These are phyloP conservation scores for Lithodes maja DNA, from an alignment of 2,888 invertebrate genomes.

Conservation along the genomic window DNA sequence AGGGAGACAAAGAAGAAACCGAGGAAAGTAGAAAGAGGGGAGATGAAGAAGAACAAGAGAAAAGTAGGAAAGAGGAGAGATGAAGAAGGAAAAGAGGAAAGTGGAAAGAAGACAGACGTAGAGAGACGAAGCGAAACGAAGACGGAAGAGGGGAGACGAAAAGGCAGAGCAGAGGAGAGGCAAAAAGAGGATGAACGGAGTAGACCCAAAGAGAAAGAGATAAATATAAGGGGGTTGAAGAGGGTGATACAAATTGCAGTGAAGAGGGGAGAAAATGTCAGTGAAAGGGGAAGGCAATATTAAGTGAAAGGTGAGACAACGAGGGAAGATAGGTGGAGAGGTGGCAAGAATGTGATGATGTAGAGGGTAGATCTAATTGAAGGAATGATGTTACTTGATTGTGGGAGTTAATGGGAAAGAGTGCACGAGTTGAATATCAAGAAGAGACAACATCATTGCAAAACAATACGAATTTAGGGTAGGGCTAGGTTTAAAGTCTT, in stretches of 20 bases:
- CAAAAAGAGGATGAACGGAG: not conserved
- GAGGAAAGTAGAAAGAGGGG: not conserved
- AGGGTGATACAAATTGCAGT: not conserved
- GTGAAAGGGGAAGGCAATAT: too few relatives aligned
- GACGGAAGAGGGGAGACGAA: not conserved
- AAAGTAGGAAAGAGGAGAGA: not conserved
- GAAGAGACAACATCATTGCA: too few relatives aligned
- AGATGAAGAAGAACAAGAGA: not conserved
- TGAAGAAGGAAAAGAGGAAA: not conserved
- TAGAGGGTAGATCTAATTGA: too few relatives aligned
- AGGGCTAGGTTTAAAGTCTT: too few relatives aligned
- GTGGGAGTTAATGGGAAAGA: too few relatives aligned
- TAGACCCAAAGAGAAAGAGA: not conserved
- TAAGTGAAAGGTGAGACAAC: too few relatives aligned
- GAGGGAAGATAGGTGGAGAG: too few relatives aligned
- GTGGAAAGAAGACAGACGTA: not conserved
- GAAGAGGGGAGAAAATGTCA: not conserved
- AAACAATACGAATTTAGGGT: too few relatives aligned
- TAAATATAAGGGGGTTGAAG: not conserved
- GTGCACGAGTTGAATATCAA: too few relatives aligned
- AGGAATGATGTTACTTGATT: too few relatives aligned
- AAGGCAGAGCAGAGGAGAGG: not conserved
- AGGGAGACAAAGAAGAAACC: not conserved
- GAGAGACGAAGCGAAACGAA: not conserved
- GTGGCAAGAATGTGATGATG: too few relatives aligned